Conservation (phyloP, 2,888 invertebrate species). For the Mellilla xanthometata region DNA sequence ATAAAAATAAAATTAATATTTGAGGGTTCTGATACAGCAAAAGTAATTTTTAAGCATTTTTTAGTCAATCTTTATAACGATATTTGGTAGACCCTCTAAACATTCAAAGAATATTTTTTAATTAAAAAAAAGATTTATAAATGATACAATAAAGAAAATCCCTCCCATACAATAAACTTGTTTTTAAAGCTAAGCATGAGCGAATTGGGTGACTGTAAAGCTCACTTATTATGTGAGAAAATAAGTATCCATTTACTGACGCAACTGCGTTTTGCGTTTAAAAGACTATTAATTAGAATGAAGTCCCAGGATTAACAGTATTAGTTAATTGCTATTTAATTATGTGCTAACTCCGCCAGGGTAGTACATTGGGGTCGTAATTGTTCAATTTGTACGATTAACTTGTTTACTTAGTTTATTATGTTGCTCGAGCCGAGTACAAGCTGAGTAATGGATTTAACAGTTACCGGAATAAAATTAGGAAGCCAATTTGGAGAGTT, state of each 20-base stretch:
- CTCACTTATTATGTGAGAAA: no score
- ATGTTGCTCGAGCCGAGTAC: conserved; percentile 6
- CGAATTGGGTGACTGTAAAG: no score
- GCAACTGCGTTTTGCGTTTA: conserved; percentile 8
- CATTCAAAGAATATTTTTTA: no score
- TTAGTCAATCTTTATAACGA: no score
- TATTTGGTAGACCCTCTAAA: no score
- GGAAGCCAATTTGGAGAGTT: background rate
- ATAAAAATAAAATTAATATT: no score
- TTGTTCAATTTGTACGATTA: conserved; percentile 24
- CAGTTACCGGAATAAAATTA: conserved; percentile 7
- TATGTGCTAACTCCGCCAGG: conserved; percentile 25
- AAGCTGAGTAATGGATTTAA: conserved; percentile 4
- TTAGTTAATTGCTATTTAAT: conserved; percentile 32
- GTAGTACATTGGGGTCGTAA: conserved; percentile 16
- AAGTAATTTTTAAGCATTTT: no score
- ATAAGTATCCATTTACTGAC: background rate
- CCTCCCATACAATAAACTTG: no score
- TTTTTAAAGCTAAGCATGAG: no score
- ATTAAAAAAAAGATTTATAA: no score
- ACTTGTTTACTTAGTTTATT: conserved; percentile 20
- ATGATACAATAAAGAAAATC: no score
- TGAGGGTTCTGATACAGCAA: no score
- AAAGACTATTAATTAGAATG: conserved; percentile 33
- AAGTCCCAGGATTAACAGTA: conserved; percentile 29